Evolutionary conservation across 2,888 invertebrate species (phyloP), one percentile per base, ranked within the genome.

Genomic region (Acronicta leporina): DNA sequence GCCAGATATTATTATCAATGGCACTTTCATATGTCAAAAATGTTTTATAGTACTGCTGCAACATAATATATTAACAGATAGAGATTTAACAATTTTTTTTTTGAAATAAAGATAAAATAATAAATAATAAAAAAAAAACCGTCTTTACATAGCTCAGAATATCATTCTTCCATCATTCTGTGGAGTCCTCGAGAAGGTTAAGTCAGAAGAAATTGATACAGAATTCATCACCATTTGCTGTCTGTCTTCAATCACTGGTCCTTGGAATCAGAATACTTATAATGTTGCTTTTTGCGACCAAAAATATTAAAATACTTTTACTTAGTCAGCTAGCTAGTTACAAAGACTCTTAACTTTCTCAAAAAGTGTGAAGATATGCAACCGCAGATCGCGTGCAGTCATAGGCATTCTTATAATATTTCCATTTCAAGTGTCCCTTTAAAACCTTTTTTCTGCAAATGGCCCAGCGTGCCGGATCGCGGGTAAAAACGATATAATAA

Each of bases 401-500:
- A 54, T 44, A 69, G 48, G 25, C 58, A 70, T 70, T 73, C 56
- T 52, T 68, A 45, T 53, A 66, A 77, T 75, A 72, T 78, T 77
- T 71, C 62, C 63, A 66, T 66, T 73, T 75, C 45, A 8, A 49
- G 68, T 65, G 75, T 69, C 75, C 66, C 59, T 68, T 53, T 56
- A 69, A 46, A 58, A 43, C 16, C 33, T 59, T 71, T 75, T 76
- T 75, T 66, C 59, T 63, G 20, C 53, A 25, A 67, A 75, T 64
- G 68, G 30, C 62, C 57, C 68, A 80, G 82, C 79, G 82, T 80
- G 79, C 77, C 68, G 77, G 74, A 68, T 67, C 44, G 75, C 73
- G 68, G 44, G 66, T 64, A 84, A 85, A 83, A 85, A 85, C 79
- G 49, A 72, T 79, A 79, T 85, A 77, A 79, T 77, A 53, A 77